A percentile compares a stretch with the other conserved stretches of the same genome.
phyloP scores from a whole-genome alignment of 2,113 vertebrate genomes.

The Otolemur garnettii region DNA sequence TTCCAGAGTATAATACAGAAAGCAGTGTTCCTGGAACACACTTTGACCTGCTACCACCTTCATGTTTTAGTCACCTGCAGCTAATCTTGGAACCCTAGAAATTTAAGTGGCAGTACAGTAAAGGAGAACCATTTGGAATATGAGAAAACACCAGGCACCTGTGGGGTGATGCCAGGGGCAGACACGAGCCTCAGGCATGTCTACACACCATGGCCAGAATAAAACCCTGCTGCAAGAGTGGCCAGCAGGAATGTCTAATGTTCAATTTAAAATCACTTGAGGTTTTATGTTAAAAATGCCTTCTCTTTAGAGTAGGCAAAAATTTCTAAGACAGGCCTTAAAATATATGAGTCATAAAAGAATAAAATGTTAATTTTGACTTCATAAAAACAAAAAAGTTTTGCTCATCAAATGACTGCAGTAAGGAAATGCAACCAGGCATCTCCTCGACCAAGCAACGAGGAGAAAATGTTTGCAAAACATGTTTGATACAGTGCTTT shows the following conservation, averaged over 20 bases:
- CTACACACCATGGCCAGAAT: neutral
- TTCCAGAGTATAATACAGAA: neutral
- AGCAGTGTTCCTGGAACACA: neutral
- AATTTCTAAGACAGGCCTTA: neutral
- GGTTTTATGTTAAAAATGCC: neutral
- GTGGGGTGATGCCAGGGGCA: neutral
- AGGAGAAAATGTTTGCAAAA: neutral
- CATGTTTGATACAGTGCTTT: neutral
- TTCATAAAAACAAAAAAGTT: neutral
- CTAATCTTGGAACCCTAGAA: neutral
- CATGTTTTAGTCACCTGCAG: neutral
- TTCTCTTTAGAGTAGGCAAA: neutral
- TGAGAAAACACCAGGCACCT: neutral
- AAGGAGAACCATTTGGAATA: neutral
- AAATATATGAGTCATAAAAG: neutral
- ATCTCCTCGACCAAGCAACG: neutral
- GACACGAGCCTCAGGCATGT: neutral
- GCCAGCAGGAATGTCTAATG: neutral
- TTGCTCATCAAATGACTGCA: neutral
- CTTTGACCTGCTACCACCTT: neutral
- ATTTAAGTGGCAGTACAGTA: neutral
- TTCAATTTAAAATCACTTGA: neutral
- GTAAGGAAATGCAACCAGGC: neutral
- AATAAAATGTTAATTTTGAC: neutral
- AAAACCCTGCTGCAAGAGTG: neutral